Evolutionary conservation across 2,113 vertebrate species (phyloP).

Genomic region (Coracopsis vasa): DNA sequence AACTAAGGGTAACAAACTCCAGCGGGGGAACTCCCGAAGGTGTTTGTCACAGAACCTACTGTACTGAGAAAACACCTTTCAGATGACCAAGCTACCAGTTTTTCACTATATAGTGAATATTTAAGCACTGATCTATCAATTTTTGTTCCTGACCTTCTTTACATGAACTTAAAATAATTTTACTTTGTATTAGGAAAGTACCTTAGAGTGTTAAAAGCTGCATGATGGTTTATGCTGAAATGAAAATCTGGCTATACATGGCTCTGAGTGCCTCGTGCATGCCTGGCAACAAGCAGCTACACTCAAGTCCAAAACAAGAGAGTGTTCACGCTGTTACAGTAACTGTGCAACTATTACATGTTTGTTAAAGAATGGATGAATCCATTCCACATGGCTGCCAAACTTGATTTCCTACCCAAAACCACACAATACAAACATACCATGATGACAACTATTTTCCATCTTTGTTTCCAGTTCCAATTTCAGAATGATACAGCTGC

Average conservation of each 20-base stretch:
- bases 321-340: not conserved
- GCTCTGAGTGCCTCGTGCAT: not conserved
- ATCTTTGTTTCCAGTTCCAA: not conserved
- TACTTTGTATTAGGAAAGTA: not conserved
- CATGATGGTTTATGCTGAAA: not conserved
- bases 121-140: not conserved
- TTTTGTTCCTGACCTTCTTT: not conserved
- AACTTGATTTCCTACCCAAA: not conserved
- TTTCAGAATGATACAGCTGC: not conserved
- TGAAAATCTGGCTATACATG: not conserved
- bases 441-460: not conserved
- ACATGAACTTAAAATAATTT: not conserved
- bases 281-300: not conserved
- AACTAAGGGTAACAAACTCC: not conserved
- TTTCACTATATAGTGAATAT: not conserved
- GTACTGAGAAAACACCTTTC: not conserved
- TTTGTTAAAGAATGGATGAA: slow-evolving; percentile 3
- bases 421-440: not conserved
- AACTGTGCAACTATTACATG: not conserved
- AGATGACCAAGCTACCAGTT: not conserved
- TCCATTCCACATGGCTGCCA: not conserved
- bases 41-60: not conserved
- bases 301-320: not conserved
- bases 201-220: not conserved
- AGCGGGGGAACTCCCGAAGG: not conserved